Percentiles rank a stretch among this genome's conserved stretches.
Evolutionary conservation across 2,797 vertebrate species (phyloP).

Genomic region (Mastacembelus armatus): DNA sequence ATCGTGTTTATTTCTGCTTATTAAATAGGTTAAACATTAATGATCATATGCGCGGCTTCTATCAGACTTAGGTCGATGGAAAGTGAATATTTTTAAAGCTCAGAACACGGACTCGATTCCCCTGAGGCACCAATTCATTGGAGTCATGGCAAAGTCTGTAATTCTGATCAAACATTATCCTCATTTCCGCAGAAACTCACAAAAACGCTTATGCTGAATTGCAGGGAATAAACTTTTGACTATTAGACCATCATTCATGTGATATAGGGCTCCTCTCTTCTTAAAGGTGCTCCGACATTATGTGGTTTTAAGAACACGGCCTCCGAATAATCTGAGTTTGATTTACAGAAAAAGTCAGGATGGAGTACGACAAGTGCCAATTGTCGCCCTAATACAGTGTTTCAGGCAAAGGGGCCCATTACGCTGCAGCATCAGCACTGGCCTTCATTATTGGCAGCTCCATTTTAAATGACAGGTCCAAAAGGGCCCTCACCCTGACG

Average conservation of each 20-base stretch:
- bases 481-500: constrained; percentile 35
- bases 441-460: too few relatives aligned
- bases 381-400: constrained; percentile 35
- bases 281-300: constrained; percentile 1
- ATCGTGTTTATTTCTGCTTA: too few relatives aligned
- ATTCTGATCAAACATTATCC: background rate
- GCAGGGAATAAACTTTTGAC: background rate
- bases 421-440: constrained; percentile 9
- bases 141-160: background rate
- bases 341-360: constrained; percentile 26
- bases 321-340: constrained; percentile 32
- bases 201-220: background rate
- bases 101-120: too few relatives aligned
- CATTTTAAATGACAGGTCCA: constrained; percentile 43
- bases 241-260: too few relatives aligned
- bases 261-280: background rate
- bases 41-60: too few relatives aligned
- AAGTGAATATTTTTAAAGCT: too few relatives aligned
- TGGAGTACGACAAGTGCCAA: constrained; percentile 54
- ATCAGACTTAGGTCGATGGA: too few relatives aligned
- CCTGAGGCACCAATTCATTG: background rate
- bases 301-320: background rate
- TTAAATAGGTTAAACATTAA: too few relatives aligned
- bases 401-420: constrained; percentile 33
- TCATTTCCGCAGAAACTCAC: background rate